These are phyloP conservation scores for Opisthocomus hoazin DNA, from an alignment of 2,113 vertebrate species.

Conservation along the genomic window DNA sequence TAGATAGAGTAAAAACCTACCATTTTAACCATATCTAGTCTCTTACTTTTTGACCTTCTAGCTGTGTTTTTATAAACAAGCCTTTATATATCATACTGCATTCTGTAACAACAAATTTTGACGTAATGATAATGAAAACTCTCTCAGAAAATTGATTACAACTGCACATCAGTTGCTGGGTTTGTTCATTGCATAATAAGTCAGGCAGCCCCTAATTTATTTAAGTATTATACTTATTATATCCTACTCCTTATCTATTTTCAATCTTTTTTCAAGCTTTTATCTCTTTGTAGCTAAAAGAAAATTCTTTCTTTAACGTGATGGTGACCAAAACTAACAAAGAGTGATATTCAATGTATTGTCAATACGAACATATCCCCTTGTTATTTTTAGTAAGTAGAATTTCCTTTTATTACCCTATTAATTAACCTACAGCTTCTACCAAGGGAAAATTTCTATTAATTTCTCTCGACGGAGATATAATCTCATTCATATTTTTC, in stretches of 20 bases:
- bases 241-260: background rate
- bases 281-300: background rate
- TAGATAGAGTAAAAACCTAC: background rate
- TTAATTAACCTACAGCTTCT: conserved; percentile 28
- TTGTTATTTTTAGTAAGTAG: background rate
- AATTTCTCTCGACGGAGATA: background rate
- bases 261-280: background rate
- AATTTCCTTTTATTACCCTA: conserved; percentile 6
- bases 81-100: background rate
- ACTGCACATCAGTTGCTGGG: background rate
- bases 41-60: background rate
- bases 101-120: background rate
- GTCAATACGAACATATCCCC: background rate
- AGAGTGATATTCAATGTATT: background rate
- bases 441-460: background rate
- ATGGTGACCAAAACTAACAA: background rate
- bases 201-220: background rate
- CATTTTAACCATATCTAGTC: background rate
- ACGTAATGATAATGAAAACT: background rate
- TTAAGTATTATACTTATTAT: too few relatives aligned
- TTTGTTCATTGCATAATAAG: background rate
- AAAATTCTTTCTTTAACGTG: background rate
- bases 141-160: background rate
- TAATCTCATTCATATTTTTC: background rate
- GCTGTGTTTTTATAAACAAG: background rate